Conservation (phyloP, 1,140 invertebrate species). For the Planococcus citri region DNA sequence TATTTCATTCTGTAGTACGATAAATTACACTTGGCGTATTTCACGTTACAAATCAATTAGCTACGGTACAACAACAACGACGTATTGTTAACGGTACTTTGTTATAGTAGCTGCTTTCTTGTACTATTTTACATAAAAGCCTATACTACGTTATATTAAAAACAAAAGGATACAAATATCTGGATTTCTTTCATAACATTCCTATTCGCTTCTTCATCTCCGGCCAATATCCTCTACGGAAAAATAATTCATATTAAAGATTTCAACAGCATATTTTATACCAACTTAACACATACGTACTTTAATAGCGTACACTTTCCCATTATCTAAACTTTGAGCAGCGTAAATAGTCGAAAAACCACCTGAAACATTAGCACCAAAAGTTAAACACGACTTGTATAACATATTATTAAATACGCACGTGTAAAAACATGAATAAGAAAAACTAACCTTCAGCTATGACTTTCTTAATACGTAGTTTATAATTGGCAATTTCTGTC, state of each 20-base stretch:
- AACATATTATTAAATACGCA: background rate
- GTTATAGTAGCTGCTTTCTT: background rate
- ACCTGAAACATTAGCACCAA: slow-evolving; percentile 51
- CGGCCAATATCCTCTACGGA: slow-evolving; percentile 56
- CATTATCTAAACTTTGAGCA: slow-evolving; percentile 71
- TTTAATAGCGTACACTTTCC: slow-evolving; percentile 83
- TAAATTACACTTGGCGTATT: background rate
- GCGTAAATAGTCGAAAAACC: slow-evolving; percentile 90
- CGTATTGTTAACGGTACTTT: background rate
- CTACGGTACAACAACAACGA: background rate
- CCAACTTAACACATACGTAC: slow-evolving; percentile 33
- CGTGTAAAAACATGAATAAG: background rate
- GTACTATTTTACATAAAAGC: background rate
- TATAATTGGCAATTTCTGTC: slow-evolving; percentile 73
- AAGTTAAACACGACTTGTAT: background rate
- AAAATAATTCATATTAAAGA: slow-evolving; percentile 24
- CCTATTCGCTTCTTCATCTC: slow-evolving; percentile 62
- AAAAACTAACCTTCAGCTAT: slow-evolving; percentile 72
- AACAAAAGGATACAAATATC: slow-evolving; percentile 36
- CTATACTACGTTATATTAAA: background rate
- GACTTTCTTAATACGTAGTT: slow-evolving; percentile 74
- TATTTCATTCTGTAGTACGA: background rate
- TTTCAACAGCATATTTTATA: no score
- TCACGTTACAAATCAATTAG: background rate
- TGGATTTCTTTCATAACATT: slow-evolving; percentile 66